Conservation (phyloP, 1,140 invertebrate genomes). For the Lepidurus couesii region DNA sequence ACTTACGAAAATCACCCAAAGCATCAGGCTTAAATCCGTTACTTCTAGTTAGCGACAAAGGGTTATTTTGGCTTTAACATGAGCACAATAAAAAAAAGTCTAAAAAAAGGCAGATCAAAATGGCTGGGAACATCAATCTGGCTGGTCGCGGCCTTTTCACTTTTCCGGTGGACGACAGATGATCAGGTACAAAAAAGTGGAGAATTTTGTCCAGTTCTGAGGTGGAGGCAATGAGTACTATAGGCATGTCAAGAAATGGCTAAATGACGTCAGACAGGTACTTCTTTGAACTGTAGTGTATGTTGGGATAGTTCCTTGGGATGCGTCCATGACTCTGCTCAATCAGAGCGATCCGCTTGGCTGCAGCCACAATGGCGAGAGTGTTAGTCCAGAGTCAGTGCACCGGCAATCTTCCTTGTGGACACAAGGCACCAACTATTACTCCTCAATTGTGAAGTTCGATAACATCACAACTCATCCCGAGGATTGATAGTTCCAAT, state of each 20-base stretch:
- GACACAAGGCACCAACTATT: not conserved
- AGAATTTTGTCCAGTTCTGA: not conserved
- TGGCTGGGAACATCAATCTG: no score
- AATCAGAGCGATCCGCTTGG: constrained; percentile 7
- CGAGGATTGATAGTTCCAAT: not conserved
- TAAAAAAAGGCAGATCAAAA: no score
- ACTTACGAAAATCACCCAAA: not conserved
- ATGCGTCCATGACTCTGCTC: not conserved
- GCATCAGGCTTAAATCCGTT: no score
- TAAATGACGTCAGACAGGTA: not conserved
- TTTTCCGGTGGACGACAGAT: no score
- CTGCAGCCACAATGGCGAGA: constrained; percentile 12
- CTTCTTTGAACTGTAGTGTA: not conserved
- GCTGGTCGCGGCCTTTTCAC: no score
- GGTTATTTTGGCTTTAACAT: no score
- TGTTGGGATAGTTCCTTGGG: not conserved
- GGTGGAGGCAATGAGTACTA: not conserved
- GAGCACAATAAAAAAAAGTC: no score
- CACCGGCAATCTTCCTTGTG: not conserved
- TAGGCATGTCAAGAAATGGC: not conserved
- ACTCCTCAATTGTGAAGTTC: not conserved
- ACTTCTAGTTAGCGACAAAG: no score
- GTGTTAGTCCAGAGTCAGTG: constrained; percentile 10
- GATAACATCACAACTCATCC: not conserved
- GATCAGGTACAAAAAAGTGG: no score